Percentiles rank a stretch among this genome's conserved stretches.
These are phyloP conservation scores for Pseudanteris insignis DNA, from an alignment of 2,888 invertebrate genomes.

Conservation along the genomic window DNA sequence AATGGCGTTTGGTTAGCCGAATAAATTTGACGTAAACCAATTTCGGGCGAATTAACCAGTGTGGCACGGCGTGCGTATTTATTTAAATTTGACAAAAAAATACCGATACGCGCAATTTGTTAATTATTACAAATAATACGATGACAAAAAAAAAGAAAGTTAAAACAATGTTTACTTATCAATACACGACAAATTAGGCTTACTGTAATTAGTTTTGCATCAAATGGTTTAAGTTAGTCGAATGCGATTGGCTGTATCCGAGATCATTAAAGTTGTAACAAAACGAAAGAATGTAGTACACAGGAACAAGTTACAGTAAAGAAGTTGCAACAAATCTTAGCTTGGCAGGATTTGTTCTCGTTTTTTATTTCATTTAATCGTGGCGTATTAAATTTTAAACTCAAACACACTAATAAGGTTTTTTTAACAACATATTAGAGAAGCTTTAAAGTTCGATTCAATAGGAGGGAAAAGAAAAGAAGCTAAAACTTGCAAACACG, in stretches of 20 bases:
- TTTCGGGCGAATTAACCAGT: too few relatives aligned
- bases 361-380: slow-evolving; percentile 18
- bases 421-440: slow-evolving; percentile 42
- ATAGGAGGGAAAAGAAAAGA: slow-evolving; percentile 32
- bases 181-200: too few relatives aligned
- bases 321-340: slow-evolving; percentile 27
- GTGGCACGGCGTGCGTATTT: too few relatives aligned
- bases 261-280: slow-evolving; percentile 4
- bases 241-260: slow-evolving; percentile 20
- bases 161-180: too few relatives aligned
- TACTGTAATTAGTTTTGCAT: too few relatives aligned
- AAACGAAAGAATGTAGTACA: slow-evolving; percentile 5
- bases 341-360: slow-evolving; percentile 28
- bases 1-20: too few relatives aligned
- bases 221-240: neutral
- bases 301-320: slow-evolving; percentile 19
- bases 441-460: slow-evolving; percentile 45
- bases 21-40: too few relatives aligned
- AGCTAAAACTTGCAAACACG: slow-evolving; percentile 29
- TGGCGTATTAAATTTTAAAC: slow-evolving; percentile 33
- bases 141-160: too few relatives aligned
- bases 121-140: too few relatives aligned
- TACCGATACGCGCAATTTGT: too few relatives aligned
- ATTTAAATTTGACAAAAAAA: too few relatives aligned
- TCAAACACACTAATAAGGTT: slow-evolving; percentile 28